Conservation (phyloP, 2,113 vertebrate genomes). For the Triplophysa rosa region DNA sequence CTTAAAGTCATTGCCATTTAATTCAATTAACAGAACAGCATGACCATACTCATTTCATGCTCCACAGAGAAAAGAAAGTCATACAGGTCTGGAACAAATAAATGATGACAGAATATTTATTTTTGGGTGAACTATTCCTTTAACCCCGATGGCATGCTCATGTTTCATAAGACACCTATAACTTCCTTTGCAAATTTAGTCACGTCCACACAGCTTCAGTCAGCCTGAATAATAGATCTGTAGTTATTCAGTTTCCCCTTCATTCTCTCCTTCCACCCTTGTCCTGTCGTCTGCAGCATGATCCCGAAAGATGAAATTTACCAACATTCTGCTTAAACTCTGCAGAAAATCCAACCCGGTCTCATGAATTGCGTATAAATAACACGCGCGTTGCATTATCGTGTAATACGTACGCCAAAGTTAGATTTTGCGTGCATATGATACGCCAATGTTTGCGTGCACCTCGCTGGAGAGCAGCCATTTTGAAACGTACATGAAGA, state of each 20-base stretch:
- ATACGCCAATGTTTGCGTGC: too few relatives aligned
- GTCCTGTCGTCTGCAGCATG: slow-evolving; percentile 17
- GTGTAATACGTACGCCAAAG: too few relatives aligned
- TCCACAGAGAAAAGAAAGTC: not conserved
- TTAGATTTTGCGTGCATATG: too few relatives aligned
- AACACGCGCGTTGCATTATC: too few relatives aligned
- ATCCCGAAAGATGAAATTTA: slow-evolving; percentile 18
- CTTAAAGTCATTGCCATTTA: too few relatives aligned
- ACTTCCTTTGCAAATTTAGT: slow-evolving; percentile 75
- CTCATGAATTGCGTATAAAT: too few relatives aligned
- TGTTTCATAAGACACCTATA: slow-evolving; percentile 65
- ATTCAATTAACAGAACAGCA: too few relatives aligned
- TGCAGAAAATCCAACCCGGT: too few relatives aligned
- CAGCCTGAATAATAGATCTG: slow-evolving; percentile 79
- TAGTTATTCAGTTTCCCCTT: slow-evolving; percentile 62
- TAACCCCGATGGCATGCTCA: slow-evolving; percentile 62
- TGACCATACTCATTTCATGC: slow-evolving; percentile 26
- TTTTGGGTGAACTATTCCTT: slow-evolving; percentile 43
- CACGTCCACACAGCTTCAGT: slow-evolving; percentile 73
- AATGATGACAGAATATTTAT: not conserved
- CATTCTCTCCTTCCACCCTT: slow-evolving; percentile 40
- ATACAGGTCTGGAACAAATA: not conserved
- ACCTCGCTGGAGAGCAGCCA: too few relatives aligned
- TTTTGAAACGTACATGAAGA: too few relatives aligned
- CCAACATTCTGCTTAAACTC: slow-evolving; percentile 12